A percentile compares a stretch with the other conserved stretches of the same genome.
Evolutionary conservation across 2,888 invertebrate genomes (phyloP).

Genomic region (Argynnis bischoffii): DNA sequence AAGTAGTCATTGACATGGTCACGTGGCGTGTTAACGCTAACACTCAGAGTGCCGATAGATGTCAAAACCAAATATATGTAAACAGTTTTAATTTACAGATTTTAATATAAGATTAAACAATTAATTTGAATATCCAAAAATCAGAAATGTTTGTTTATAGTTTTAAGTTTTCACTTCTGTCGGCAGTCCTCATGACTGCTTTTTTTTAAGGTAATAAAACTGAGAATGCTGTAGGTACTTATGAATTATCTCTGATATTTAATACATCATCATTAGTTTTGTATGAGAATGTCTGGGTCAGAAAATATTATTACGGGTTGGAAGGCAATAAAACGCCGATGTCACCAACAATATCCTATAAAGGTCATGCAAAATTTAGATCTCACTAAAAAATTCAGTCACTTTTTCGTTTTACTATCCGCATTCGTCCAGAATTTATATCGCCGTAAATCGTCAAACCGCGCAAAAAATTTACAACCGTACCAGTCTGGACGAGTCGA

Average conservation of each 20-base stretch:
- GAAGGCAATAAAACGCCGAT: conserved; percentile 44
- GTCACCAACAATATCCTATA: conserved; percentile 40
- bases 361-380: conserved; percentile 51
- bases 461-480: conserved; percentile 70
- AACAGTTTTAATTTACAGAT: no score
- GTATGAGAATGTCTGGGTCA: conserved; percentile 19
- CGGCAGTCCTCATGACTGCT: no score
- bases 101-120: no score
- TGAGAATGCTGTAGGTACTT: no score
- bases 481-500: conserved; percentile 54
- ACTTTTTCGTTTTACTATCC: conserved; percentile 66
- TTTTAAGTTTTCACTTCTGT: no score
- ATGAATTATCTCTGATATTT: no score
- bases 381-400: conserved; percentile 71
- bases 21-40: no score
- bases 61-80: no score
- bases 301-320: conserved; percentile 28
- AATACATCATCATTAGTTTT: conserved; percentile 8
- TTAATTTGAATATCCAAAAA: no score
- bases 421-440: conserved; percentile 73
- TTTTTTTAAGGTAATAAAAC: neutral
- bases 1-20: no score
- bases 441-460: conserved; percentile 68
- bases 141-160: no score
- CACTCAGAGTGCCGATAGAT: no score